Evolutionary conservation across 2,888 invertebrate species (phyloP).

Genomic region (Linyphia triangularis): DNA sequence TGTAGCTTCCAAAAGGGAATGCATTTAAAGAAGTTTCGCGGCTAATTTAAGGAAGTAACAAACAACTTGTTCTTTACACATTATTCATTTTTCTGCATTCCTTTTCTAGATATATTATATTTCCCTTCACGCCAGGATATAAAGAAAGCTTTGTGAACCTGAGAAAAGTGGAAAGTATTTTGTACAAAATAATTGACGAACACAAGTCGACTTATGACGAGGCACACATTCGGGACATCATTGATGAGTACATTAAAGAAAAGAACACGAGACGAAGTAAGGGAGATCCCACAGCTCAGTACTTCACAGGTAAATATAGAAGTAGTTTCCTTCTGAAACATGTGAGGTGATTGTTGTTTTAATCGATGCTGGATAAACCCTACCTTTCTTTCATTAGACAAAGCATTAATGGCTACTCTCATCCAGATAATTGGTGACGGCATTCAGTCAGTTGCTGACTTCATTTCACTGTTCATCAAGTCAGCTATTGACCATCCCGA

Average conservation of each 20-base stretch:
- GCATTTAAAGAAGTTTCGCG: too few relatives aligned
- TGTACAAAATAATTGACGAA: slow-evolving; percentile 30
- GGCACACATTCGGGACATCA: slow-evolving; percentile 21
- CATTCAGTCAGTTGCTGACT: not conserved
- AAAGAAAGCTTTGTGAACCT: not conserved
- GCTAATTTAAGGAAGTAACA: too few relatives aligned
- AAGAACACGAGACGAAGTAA: slow-evolving; percentile 4
- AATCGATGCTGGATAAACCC: too few relatives aligned
- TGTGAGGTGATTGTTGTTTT: too few relatives aligned
- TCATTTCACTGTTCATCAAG: not conserved
- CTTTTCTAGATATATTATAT: slow-evolving; percentile 28
- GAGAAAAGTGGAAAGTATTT: not conserved
- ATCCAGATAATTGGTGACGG: slow-evolving; percentile 42
- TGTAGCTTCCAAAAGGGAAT: too few relatives aligned
- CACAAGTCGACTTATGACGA: slow-evolving; percentile 29
- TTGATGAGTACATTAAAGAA: slow-evolving; percentile 53
- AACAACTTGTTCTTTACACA: too few relatives aligned
- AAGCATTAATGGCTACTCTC: not conserved
- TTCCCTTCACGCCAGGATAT: slow-evolving; percentile 6
- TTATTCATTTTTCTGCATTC: too few relatives aligned
- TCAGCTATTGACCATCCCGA: not conserved
- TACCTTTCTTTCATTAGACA: slow-evolving; percentile 4
- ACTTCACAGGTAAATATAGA: slow-evolving; percentile 48
- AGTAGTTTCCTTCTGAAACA: too few relatives aligned
- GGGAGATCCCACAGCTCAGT: slow-evolving; percentile 51